Evolutionary conservation across 2,113 vertebrate species (phyloP).

Genomic region (Cynoglossus semilaevis): DNA sequence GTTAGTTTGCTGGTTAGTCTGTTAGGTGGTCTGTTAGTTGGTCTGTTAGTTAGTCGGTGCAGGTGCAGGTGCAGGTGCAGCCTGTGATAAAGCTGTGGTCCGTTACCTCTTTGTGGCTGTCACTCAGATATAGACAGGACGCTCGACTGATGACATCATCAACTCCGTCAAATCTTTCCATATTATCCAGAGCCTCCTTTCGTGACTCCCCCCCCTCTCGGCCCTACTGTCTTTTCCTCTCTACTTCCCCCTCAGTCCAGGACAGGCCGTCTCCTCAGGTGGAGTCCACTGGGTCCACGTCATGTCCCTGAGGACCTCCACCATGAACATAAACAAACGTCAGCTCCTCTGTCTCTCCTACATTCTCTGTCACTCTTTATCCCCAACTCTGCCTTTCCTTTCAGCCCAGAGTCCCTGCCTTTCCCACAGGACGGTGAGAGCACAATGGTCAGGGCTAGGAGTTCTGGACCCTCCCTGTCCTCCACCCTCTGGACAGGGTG

Average conservation of each 20-base stretch:
- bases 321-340: constrained; percentile 9
- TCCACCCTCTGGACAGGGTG: constrained; percentile 53
- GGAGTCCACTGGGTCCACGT: constrained; percentile 27
- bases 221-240: constrained; percentile 4
- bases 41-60: too few relatives aligned
- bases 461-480: constrained; percentile 61
- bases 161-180: constrained; percentile 76
- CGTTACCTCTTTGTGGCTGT: constrained; percentile 92
- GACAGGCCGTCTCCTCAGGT: constrained; percentile 32
- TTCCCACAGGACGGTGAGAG: constrained; percentile 51
- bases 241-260: constrained; percentile 27
- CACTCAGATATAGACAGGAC: constrained; percentile 73
- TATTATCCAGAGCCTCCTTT: constrained; percentile 58
- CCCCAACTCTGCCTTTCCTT: constrained; percentile 20
- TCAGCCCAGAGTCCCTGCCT: constrained; percentile 16
- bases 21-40: too few relatives aligned
- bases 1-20: too few relatives aligned
- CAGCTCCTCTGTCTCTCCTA: constrained; percentile 23
- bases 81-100: neutral
- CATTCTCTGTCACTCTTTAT: constrained; percentile 43
- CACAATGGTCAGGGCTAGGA: constrained; percentile 64
- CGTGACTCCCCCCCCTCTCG: constrained; percentile 12
- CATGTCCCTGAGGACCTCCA: constrained; percentile 15
- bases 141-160: constrained; percentile 82
- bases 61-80: too few relatives aligned